Percentiles rank a stretch among this genome's conserved stretches.
These are phyloP conservation scores for Chlorops oryzae DNA, from an alignment of 1,140 invertebrate species.

Conservation along the genomic window DNA sequence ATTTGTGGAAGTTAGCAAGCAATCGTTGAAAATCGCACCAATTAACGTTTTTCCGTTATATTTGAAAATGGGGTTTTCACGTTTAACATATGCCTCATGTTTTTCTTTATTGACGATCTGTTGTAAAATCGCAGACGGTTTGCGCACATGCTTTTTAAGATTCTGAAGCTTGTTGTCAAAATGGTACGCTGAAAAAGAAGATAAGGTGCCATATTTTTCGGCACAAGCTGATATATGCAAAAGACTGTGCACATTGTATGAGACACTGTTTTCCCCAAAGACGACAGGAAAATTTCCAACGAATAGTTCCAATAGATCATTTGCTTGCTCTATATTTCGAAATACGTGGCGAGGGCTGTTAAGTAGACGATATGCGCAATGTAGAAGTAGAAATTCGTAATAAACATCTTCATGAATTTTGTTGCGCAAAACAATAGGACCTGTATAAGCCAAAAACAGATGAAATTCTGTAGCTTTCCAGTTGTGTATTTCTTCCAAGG, in stretches of 20 bases:
- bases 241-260: constrained; percentile 5
- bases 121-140: too few species aligned
- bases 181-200: neutral
- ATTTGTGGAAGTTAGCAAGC: too few species aligned
- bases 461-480: constrained; percentile 4
- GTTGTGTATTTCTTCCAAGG: neutral
- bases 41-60: too few species aligned
- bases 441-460: neutral
- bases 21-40: too few species aligned
- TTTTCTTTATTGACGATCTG: too few species aligned
- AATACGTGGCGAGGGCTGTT: too few species aligned
- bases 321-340: neutral
- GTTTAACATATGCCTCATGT: too few species aligned
- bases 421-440: neutral
- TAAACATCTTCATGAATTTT: neutral
- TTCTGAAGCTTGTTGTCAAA: constrained; percentile 5
- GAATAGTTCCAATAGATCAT: neutral
- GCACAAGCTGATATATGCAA: constrained; percentile 1
- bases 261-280: neutral
- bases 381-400: neutral
- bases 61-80: too few species aligned
- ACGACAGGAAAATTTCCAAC: neutral
- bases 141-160: too few species aligned
- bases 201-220: neutral
- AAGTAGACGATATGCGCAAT: neutral